Evolutionary conservation across 1,140 invertebrate species (phyloP).

Genomic region (Lasaia peninsularis): DNA sequence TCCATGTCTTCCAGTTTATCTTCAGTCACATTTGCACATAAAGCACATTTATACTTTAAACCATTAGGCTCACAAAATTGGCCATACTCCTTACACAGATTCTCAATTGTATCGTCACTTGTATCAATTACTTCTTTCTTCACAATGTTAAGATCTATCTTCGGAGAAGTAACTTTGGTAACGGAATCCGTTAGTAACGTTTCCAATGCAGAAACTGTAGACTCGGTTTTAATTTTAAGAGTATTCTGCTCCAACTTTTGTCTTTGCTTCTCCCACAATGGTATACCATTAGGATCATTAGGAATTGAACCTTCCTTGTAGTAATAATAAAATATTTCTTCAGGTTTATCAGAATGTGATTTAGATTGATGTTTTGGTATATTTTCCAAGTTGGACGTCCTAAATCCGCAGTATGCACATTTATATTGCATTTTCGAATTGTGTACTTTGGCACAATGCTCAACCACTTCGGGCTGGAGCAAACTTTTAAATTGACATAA

Average conservation of each 20-base stretch:
- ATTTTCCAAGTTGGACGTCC: constrained; percentile 75
- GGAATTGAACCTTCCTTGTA: constrained; percentile 55
- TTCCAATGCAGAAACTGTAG: background rate
- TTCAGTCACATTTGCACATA: constrained; percentile 49
- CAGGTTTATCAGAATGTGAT: constrained; percentile 39
- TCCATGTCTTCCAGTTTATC: constrained; percentile 51
- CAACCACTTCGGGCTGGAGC: constrained; percentile 79
- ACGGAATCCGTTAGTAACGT: background rate
- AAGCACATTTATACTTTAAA: constrained; percentile 50
- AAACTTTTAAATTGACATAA: constrained; percentile 81
- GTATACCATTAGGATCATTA: constrained; percentile 41
- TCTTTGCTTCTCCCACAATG: constrained; percentile 50
- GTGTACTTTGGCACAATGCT: constrained; percentile 79
- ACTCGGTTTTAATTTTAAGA: constrained; percentile 39
- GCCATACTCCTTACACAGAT: constrained; percentile 46
- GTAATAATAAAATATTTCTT: constrained; percentile 58
- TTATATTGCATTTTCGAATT: constrained; percentile 82
- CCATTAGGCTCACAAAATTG: constrained; percentile 59
- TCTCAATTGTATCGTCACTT: constrained; percentile 28
- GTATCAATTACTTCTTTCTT: constrained; percentile 44
- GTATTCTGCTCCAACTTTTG: constrained; percentile 27
- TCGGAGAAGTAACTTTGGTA: background rate
- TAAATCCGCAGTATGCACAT: constrained; percentile 80
- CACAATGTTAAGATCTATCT: constrained; percentile 49
- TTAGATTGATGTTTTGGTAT: constrained; percentile 78